Evolutionary conservation across 2,797 vertebrate genomes (phyloP).

Genomic region (Heterohyrax brucei): DNA sequence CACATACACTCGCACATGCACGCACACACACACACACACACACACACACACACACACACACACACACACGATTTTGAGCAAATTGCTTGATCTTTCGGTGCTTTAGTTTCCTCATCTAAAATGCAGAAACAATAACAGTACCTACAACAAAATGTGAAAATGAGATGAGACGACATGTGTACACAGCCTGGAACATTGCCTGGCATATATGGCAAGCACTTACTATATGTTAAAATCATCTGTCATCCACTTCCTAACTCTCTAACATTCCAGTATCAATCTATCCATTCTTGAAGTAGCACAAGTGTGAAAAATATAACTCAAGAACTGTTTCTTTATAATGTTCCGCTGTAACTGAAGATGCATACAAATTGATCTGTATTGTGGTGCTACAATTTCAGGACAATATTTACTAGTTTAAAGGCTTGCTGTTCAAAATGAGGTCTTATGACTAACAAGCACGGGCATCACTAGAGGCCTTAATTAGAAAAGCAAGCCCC

Average conservation of each 20-base stretch:
- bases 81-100: background rate
- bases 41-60: background rate
- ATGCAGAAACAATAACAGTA: background rate
- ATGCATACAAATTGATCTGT: background rate
- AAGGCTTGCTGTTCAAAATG: constrained; percentile 50
- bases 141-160: constrained; percentile 52
- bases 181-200: constrained; percentile 44
- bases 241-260: constrained; percentile 39
- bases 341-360: constrained; percentile 42
- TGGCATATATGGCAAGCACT: constrained; percentile 35
- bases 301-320: constrained; percentile 33
- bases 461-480: constrained; percentile 31
- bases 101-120: constrained; percentile 16
- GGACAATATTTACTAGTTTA: constrained; percentile 64
- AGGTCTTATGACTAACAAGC: constrained; percentile 38
- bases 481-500: constrained; percentile 38
- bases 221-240: constrained; percentile 53
- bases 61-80: background rate
- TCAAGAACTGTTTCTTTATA: constrained; percentile 48
- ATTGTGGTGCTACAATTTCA: constrained; percentile 43
- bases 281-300: constrained; percentile 15
- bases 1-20: no score
- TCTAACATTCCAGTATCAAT: background rate
- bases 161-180: background rate
- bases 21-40: background rate